phyloP scores from a whole-genome alignment of 2,797 vertebrate genomes.

The Acanthurus tractus region DNA sequence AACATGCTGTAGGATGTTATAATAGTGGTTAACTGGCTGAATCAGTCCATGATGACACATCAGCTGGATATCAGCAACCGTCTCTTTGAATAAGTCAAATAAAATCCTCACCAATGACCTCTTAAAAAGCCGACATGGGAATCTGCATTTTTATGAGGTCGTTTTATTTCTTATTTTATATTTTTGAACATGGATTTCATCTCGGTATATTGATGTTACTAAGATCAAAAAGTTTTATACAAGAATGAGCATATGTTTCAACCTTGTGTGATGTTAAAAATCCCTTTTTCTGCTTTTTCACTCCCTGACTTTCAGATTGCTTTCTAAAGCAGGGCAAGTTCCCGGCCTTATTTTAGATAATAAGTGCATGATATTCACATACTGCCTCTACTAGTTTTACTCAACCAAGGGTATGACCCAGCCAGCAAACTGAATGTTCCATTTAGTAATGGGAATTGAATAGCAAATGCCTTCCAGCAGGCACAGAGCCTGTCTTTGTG shows the following conservation, averaged over 20 bases:
- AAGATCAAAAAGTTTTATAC: conserved; percentile 21
- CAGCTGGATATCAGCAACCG: conserved; percentile 33
- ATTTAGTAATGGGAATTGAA: conserved; percentile 79
- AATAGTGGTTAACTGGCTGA: conserved; percentile 68
- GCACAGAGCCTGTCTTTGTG: conserved; percentile 28
- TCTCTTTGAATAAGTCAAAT: conserved; percentile 12
- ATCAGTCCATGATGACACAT: conserved; percentile 47
- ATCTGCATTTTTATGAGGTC: conserved; percentile 9
- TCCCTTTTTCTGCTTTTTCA: conserved; percentile 35
- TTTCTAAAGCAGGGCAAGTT: conserved; percentile 42
- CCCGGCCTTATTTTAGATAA: conserved; percentile 66
- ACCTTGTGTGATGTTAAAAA: conserved; percentile 37
- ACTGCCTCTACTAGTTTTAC: conserved; percentile 49
- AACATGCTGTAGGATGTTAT: conserved; percentile 49
- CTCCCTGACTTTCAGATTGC: conserved; percentile 41
- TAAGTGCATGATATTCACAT: conserved; percentile 65
- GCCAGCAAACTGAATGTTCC: conserved; percentile 64
- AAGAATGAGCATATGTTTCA: conserved; percentile 10
- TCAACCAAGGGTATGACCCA: conserved; percentile 72
- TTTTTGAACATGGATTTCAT: conserved; percentile 6
- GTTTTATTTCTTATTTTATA: conserved; percentile 10
- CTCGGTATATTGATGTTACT: neutral
- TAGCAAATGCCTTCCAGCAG: conserved; percentile 67
- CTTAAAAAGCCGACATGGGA: conserved; percentile 17
- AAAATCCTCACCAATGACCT: conserved; percentile 17